Base-by-base conservation (phyloP, 2,113 vertebrate species). In the Turnix velox region DNA sequence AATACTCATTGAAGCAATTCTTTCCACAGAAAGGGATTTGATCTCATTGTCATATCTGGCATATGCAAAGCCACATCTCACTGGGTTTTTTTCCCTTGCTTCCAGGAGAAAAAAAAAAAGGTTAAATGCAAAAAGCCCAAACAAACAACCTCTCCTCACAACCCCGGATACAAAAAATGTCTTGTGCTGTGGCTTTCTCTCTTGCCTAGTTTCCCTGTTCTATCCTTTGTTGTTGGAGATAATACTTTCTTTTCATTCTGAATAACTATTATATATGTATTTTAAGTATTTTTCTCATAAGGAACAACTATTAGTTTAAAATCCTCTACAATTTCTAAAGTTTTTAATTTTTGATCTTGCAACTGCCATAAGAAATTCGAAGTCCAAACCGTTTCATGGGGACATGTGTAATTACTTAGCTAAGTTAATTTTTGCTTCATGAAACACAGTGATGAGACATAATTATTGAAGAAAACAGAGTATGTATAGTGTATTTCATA, bases 11-110 rank as follows among this genome's bases (percentile, higher is more conserved):
- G 85, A 93, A 94, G 91, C 39, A 94, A 62, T 74, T 84, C 83
- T 94, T 95, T 90, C 46, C 73, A 37, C 83, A 93, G 78, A 85
- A 80, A 69, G 18, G 31, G 76, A 82, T 92, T 94, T 94, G 90
- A 92, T 78, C 86, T 87, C 90, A 73, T 85, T 91, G 86, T 94
- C 86, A 22, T 77, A 85, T 94, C 86, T 95, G 94, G 90, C 94
- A 92, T 66, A 78, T 58, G 73, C 90, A 93, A 93, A 93, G 48
- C 46, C 92, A 91, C 78, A 85, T 95, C 86, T 96, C 92, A 96
- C 92, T 39, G 6, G 20, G 84, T 92, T 90, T 93, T 89, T 93
- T 92, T 58, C 8, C 33, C 92, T 72, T 75, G 48, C 68, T 96
- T 94, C 62, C 88, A 85, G 90, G 51, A 93, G 75, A 87, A 45